Evolutionary conservation across 2,113 vertebrate species (phyloP).

Genomic region (Conger conger): DNA sequence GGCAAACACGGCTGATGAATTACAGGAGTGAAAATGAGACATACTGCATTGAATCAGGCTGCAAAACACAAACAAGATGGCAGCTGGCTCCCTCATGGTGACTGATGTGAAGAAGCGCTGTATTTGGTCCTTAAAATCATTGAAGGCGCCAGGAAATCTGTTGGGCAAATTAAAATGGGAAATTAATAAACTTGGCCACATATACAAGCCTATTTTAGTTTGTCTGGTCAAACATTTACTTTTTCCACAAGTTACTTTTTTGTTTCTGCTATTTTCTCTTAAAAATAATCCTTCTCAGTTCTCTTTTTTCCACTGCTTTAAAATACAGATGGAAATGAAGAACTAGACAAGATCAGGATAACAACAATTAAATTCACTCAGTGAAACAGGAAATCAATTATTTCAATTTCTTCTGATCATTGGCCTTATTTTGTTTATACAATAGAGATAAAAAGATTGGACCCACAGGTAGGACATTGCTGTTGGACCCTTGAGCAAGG

Average conservation of each 20-base stretch:
- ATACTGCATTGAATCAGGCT: conserved; percentile 28
- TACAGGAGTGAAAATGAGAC: not conserved
- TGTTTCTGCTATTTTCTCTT: not conserved
- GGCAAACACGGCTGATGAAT: not conserved
- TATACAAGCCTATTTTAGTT: not conserved
- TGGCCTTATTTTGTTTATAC: not conserved
- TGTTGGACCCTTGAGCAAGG: too few relatives aligned
- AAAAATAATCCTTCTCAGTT: not conserved
- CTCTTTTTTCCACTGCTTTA: not conserved
- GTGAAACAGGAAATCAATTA: not conserved
- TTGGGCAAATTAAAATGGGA: not conserved
- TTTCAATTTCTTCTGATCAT: not conserved
- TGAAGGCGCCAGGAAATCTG: conserved; percentile 8
- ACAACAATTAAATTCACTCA: not conserved
- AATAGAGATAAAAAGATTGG: not conserved
- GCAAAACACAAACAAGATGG: conserved; percentile 7
- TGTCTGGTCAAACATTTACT: not conserved
- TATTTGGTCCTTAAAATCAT: not conserved
- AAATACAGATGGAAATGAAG: not conserved
- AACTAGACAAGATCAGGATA: not conserved
- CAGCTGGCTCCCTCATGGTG: conserved; percentile 6
- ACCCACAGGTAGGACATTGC: too few relatives aligned
- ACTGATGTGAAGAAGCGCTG: not conserved
- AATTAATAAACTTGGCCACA: not conserved
- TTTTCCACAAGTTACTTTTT: not conserved